Base-by-base conservation (phyloP, 2,113 vertebrate genomes). In the Motacilla tschutschensis region DNA sequence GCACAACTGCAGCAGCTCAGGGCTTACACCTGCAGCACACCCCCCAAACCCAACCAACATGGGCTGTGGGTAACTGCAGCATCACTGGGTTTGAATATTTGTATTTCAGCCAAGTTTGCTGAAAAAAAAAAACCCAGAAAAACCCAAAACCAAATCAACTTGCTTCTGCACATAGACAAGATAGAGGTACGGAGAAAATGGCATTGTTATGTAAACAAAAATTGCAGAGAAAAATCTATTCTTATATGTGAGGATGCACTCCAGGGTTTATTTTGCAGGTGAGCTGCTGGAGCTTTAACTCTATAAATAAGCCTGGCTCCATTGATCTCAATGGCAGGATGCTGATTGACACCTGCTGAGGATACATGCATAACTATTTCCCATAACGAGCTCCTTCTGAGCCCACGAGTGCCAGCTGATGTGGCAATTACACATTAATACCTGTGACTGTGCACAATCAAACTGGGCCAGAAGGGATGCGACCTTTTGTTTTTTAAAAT, bases 401-500 rank as follows among this genome's bases (percentile, higher is more conserved):
- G 92, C 87, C 59, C 48, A 85, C 9, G 3, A 73, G 80, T 82
- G 85, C 78, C 90, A 91, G 82, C 22, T 91, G 93, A 89, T 87
- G 88, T 91, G 85, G 80, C 86, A 94, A 93, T 95, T 93, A 88
- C 69, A 79, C 84, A 71, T 70, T 91, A 92, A 88, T 80, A 59
- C 26, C 15, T 86, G 87, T 50, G 65, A 71, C 83, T 87, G 74
- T 89, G 88, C 80, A 88, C 82, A 93, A 71, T 93, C 92, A 91
- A 86, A 90, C n/a, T 16, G 86, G 88, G 75, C 6, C 29, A 79
- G 75, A 79, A 92, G 59, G 78, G 86, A 88, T 59, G 85, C 60
- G 91, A 89, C 92, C 89, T 79, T 92, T 91, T 95, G 93, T 87
- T 88, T 93, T 79, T 90, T 20, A 17, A 79, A 87, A 95, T 85